Conservation (phyloP, 2,888 invertebrate species). For the Gnatocerus cornutus region DNA sequence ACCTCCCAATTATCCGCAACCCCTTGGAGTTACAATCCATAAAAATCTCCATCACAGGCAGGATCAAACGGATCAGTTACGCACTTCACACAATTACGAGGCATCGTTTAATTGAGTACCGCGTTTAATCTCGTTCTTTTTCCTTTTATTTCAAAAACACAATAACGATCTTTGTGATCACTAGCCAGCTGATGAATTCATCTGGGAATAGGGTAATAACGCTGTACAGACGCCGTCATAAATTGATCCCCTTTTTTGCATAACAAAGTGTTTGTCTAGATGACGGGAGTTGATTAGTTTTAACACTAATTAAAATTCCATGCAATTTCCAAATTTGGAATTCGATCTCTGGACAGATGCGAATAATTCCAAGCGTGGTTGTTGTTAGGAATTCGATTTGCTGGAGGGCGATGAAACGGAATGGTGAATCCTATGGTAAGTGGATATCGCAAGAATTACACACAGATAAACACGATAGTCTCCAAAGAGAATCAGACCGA, state of each 20-base stretch:
- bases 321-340: conserved; percentile 14
- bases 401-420: not conserved
- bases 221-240: conserved; percentile 4
- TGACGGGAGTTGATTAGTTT: conserved; percentile 7
- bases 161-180: not conserved
- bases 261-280: conserved; percentile 14
- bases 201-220: not conserved
- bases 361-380: conserved; percentile 6
- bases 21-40: conserved; percentile 7
- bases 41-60: not conserved
- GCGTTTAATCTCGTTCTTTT: conserved; percentile 12
- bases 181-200: not conserved
- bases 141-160: conserved; percentile 7
- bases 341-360: conserved; percentile 8
- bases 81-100: conserved; percentile 14
- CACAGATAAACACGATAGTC: too few species aligned
- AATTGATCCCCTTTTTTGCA: conserved; percentile 8
- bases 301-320: conserved; percentile 12
- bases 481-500: too few species aligned
- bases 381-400: conserved; percentile 4
- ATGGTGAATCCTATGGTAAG: too few species aligned
- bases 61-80: conserved; percentile 19
- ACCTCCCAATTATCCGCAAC: not conserved
- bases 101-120: conserved; percentile 12
- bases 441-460: too few species aligned